Evolutionary conservation across 2,797 vertebrate genomes (phyloP).

Genomic region (Enteromius trimaculatus): DNA sequence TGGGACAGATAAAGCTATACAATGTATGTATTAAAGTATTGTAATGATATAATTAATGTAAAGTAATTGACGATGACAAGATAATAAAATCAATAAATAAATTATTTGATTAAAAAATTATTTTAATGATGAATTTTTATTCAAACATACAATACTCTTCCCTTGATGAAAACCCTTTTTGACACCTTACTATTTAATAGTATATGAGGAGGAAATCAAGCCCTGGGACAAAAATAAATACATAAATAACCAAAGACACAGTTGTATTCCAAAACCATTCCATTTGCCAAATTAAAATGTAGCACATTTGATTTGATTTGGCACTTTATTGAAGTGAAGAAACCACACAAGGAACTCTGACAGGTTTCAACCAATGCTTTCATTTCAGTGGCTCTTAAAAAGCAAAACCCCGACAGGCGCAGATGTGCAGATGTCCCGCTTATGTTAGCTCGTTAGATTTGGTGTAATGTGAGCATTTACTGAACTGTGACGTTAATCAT

Average conservation of each 20-base stretch:
- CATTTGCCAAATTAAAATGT: neutral
- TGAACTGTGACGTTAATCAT: constrained; percentile 34
- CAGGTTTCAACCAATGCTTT: constrained; percentile 9
- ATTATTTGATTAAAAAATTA: neutral
- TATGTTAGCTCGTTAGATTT: constrained; percentile 21
- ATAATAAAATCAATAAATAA: neutral
- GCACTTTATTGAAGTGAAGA: neutral
- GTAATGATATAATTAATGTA: neutral
- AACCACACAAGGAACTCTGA: neutral
- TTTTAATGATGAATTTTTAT: neutral
- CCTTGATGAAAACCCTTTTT: neutral
- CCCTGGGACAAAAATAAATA: neutral
- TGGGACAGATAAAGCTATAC: neutral
- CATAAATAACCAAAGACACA: neutral
- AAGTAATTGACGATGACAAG: neutral
- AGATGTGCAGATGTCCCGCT: constrained; percentile 12
- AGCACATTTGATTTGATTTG: neutral
- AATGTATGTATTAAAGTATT: neutral
- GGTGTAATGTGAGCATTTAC: neutral
- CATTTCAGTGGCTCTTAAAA: neutral
- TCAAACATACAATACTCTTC: neutral
- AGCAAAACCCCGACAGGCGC: neutral
- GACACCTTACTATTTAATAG: neutral
- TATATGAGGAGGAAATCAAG: neutral
- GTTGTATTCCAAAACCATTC: neutral